A percentile compares a stretch with the other conserved stretches of the same genome.
Conservation (phyloP, 2,113 vertebrate genomes). For the Smithornis capensis region DNA sequence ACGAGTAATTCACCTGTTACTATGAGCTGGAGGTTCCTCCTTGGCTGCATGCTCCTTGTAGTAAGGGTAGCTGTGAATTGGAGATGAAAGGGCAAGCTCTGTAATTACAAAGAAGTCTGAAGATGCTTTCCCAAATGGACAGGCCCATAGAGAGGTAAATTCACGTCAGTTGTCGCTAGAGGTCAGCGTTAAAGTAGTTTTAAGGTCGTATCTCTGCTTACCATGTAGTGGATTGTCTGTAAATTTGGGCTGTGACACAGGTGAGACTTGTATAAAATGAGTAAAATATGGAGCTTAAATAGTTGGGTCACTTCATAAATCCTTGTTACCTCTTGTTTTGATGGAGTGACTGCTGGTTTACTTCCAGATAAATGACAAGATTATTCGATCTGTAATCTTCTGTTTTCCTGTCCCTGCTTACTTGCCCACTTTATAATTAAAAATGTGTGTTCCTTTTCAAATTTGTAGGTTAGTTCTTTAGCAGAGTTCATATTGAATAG, state of each 20-base stretch:
- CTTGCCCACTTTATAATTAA: background rate
- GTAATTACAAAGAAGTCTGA: background rate
- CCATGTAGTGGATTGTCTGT: background rate
- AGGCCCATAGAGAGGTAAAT: background rate
- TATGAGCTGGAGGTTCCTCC: background rate
- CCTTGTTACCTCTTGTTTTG: background rate
- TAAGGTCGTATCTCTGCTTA: background rate
- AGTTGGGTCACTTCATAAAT: background rate
- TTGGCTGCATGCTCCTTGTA: background rate
- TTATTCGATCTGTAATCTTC: background rate
- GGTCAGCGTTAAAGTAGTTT: slow-evolving; percentile 16
- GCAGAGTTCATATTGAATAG: background rate
- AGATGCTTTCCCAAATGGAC: background rate
- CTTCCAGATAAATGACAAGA: background rate
- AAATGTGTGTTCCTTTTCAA: background rate
- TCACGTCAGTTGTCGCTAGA: slow-evolving; percentile 1
- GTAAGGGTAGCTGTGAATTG: background rate
- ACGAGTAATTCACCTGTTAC: background rate
- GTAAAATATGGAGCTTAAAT: background rate
- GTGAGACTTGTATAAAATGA: background rate
- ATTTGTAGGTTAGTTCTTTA: background rate
- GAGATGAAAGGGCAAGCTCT: background rate
- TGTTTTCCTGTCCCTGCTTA: background rate
- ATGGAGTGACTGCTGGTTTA: background rate
- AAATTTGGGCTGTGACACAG: background rate